phyloP scores from a whole-genome alignment of 2,888 invertebrate genomes.

The Metopia argyrocephala region DNA sequence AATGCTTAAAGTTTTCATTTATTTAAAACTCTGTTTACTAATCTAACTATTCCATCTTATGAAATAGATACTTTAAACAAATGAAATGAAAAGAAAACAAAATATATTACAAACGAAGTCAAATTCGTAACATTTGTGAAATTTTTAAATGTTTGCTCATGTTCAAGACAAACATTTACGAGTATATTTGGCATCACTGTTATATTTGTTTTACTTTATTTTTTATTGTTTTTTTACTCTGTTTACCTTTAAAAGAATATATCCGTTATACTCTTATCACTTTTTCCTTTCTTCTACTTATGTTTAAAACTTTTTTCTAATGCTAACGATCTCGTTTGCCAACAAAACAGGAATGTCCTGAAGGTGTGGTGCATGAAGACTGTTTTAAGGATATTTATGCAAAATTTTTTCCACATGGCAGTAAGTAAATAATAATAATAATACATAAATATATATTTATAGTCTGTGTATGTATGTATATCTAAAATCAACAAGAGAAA shows the following conservation, averaged over 20 bases:
- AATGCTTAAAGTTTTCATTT: neutral
- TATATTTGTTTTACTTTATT: neutral
- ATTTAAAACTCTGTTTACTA: neutral
- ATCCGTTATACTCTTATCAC: conserved; percentile 27
- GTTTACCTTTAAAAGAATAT: conserved; percentile 2
- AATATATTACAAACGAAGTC: too few relatives aligned
- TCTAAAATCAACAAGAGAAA: neutral
- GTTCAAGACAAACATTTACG: neutral
- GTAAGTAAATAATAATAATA: conserved; percentile 83
- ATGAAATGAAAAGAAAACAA: neutral
- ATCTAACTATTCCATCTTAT: too few relatives aligned
- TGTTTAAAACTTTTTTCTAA: too few relatives aligned
- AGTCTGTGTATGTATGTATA: neutral
- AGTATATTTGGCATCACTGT: conserved; percentile 34
- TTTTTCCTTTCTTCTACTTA: neutral
- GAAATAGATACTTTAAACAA: too few relatives aligned
- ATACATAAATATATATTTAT: neutral
- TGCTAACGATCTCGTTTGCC: conserved; percentile 67
- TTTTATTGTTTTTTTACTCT: neutral
- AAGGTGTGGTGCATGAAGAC: conserved; percentile 97
- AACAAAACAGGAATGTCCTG: conserved; percentile 93
- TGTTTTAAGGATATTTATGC: conserved; percentile 98
- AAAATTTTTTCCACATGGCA: conserved; percentile 98
- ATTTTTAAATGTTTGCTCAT: neutral
- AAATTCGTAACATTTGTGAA: too few relatives aligned